Evolutionary conservation across 1,140 invertebrate genomes (phyloP), one percentile per base, ranked within the genome.

Genomic region (Zaprionus capensis): DNA sequence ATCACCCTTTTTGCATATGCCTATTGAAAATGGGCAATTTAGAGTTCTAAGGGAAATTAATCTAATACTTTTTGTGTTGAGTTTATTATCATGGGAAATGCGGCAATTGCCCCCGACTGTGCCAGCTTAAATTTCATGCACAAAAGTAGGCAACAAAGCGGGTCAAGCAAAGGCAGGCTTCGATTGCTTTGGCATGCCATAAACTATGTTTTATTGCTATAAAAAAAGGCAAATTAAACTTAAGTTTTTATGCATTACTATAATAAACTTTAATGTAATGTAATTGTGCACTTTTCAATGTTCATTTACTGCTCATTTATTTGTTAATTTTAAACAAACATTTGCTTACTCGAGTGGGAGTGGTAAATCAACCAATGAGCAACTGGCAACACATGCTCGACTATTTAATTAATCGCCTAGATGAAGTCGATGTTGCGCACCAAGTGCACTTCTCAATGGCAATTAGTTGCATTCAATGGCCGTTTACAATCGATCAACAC

Each of bases 381-480:
- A 2, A 61, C 38, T 44, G 6, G 22, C n/a, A 26, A 44, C 58
- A 17, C 20, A 55, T 53, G 51, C n/a, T 44, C n/a, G n/a, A 17
- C 7, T 4, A 44, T 53, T 55, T 55, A 38, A 65, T 63, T 36
- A 31, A 63, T 9, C 20, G 28, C 41, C 41, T 9, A 17, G 41
- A 46, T 46, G 17, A n/a, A 51, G 46, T 63, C 41, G 26, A 63
- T 49, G 41, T 26, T 22, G 15, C n/a, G 24, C 31, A 14, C 31
- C 49, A 26, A 65, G 44, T 56, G 63, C 49, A 76, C 14, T 56
- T 46, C 12, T 20, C 24, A 22, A 57, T 69, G 4, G 31, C 69
- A 41, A 78, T 84, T 75, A 75, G 57, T 68, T 80, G 81, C 77
- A 72, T 71, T 46, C 65, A 28, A 38, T 11, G 36, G 5, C 20